phyloP scores from a whole-genome alignment of 2,888 invertebrate genomes.

The Taphrorychus bicolor region DNA sequence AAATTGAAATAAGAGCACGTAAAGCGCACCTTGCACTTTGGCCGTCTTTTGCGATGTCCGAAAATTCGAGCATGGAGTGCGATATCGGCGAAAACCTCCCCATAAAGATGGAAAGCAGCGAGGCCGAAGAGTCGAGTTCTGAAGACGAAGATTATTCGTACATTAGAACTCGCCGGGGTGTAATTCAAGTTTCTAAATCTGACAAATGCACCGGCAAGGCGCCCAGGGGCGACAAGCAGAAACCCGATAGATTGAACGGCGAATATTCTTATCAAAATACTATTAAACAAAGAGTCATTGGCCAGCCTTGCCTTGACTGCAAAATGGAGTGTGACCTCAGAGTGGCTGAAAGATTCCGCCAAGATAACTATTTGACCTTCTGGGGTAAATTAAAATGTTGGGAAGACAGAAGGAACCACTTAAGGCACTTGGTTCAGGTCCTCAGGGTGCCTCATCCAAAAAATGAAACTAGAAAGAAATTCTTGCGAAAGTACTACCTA shows the following conservation, averaged over 20 bases:
- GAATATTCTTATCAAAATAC: conserved; percentile 34
- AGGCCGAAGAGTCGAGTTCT: conserved; percentile 18
- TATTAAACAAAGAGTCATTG: conserved; percentile 33
- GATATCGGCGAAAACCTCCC: conserved; percentile 6
- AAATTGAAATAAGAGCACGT: too few species aligned
- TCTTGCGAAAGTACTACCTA: conserved; percentile 34
- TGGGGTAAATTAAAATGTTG: conserved; percentile 36
- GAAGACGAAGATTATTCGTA: conserved; percentile 31
- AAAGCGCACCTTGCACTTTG: too few species aligned
- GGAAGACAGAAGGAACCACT: conserved; percentile 25
- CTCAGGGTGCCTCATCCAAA: conserved; percentile 25
- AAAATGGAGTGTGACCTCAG: conserved; percentile 34
- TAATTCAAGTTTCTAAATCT: conserved; percentile 18
- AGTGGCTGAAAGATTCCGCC: conserved; percentile 32
- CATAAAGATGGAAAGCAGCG: conserved; percentile 24
- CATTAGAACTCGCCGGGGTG: conserved; percentile 25
- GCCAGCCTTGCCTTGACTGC: conserved; percentile 31
- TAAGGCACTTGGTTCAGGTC: conserved; percentile 29
- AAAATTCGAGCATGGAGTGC: background rate
- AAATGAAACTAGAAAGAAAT: conserved; percentile 31
- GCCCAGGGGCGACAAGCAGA: background rate
- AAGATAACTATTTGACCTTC: conserved; percentile 31
- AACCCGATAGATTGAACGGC: conserved; percentile 32
- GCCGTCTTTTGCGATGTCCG: too few species aligned
- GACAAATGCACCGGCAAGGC: background rate